Conservation (phyloP, 2,113 vertebrate species). For the Rallus limicola region DNA sequence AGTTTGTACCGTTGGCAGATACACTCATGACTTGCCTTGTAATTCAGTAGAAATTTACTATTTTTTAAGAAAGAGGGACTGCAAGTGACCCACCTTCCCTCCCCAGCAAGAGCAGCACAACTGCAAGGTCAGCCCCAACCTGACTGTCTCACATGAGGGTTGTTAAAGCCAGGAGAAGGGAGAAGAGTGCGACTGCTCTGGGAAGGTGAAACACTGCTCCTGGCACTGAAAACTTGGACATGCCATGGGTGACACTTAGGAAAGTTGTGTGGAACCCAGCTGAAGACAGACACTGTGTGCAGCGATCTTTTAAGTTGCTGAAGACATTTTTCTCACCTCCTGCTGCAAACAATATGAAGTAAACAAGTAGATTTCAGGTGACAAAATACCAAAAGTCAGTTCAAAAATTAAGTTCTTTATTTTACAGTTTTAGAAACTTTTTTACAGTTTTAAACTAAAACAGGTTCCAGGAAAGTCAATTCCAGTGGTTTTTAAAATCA, state of each 20-base stretch:
- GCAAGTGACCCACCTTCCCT: no score
- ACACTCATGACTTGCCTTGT: no score
- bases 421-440: constrained; percentile 29
- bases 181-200: rapidly evolving
- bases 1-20: no score
- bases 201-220: background rate
- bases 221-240: background rate
- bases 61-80: no score
- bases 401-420: constrained; percentile 52
- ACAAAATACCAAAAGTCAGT: background rate
- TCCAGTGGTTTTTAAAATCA: background rate
- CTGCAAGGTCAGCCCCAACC: no score
- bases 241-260: background rate
- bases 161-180: background rate
- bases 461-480: background rate
- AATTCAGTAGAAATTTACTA: no score
- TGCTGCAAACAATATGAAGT: background rate
- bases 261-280: background rate
- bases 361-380: background rate
- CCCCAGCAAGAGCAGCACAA: no score
- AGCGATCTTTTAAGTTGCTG: rapidly evolving
- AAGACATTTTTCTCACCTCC: background rate
- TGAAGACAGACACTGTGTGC: rapidly evolving
- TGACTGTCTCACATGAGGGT: background rate
- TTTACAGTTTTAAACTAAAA: constrained; percentile 10